These are phyloP conservation scores for Cephonodes hylas DNA, from an alignment of 2,888 invertebrate genomes.

Conservation along the genomic window DNA sequence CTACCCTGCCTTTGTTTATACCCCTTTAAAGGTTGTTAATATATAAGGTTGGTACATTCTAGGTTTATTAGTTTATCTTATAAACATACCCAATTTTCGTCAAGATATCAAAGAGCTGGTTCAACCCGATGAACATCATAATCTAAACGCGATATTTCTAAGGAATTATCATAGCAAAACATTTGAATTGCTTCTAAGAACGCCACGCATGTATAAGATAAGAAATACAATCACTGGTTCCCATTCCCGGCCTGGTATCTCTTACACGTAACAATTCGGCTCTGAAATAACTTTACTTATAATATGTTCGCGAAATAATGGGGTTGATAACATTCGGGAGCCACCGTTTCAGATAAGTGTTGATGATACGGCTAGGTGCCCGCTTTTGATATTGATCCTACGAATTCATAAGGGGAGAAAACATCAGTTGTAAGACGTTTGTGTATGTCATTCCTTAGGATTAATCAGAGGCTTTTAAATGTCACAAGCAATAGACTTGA, in stretches of 20 bases:
- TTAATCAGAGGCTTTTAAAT: no score
- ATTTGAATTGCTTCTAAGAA: not conserved
- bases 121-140: not conserved
- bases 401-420: not conserved
- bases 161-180: not conserved
- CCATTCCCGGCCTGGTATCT: not conserved
- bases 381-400: not conserved
- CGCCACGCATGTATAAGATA: conserved; percentile 4
- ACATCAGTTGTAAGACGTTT: no score
- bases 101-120: not conserved
- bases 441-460: no score
- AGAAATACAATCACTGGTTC: conserved; percentile 2
- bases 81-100: not conserved
- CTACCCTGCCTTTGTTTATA: no score
- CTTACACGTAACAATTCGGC: not conserved
- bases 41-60: no score
- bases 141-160: not conserved
- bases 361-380: conserved; percentile 27
- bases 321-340: conserved; percentile 40
- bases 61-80: not conserved
- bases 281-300: not conserved
- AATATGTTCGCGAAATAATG: conserved; percentile 29
- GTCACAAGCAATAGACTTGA: no score
- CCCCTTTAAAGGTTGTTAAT: no score
- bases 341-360: conserved; percentile 35